Conservation (phyloP, 2,113 vertebrate species). For the Nanorana parkeri region DNA sequence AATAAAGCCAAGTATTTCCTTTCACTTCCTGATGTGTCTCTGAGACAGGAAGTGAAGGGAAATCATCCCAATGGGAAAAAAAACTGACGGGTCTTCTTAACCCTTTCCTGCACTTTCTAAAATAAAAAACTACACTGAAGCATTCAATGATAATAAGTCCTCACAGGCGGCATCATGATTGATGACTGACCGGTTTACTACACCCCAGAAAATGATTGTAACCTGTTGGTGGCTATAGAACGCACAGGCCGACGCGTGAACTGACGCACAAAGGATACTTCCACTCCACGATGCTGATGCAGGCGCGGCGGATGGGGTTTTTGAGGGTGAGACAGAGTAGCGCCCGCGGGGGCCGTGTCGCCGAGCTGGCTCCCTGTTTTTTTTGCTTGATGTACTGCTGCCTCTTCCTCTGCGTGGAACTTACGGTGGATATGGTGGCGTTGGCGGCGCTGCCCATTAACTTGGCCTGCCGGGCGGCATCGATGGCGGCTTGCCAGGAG, state of each 20-base stretch:
- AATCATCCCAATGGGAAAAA: not conserved
- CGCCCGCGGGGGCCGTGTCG: conserved; percentile 91
- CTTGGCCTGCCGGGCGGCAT: conserved; percentile 95
- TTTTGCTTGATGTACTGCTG: conserved; percentile 97
- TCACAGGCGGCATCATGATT: not conserved
- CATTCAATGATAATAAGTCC: too few species aligned
- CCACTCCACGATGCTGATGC: conserved; percentile 99
- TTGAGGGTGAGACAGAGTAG: conserved; percentile 96
- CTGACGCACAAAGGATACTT: conserved; percentile 91
- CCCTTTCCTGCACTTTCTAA: not conserved
- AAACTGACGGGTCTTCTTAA: too few species aligned
- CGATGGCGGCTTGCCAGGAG: conserved; percentile 97
- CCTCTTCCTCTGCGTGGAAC: conserved; percentile 93
- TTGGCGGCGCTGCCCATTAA: conserved; percentile 89
- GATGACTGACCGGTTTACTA: not conserved
- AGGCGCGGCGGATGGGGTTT: conserved; percentile 95
- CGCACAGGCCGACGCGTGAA: not conserved
- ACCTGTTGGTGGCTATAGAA: too few species aligned
- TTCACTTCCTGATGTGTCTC: too few species aligned
- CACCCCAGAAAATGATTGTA: not conserved
- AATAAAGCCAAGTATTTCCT: too few species aligned
- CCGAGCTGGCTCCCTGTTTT: conserved; percentile 87
- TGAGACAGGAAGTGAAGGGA: too few species aligned
- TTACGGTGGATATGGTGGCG: conserved; percentile 92
- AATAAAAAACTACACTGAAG: too few species aligned